These are phyloP conservation scores for Leptinotarsa juncta DNA, from an alignment of 2,888 invertebrate species.

Conservation along the genomic window DNA sequence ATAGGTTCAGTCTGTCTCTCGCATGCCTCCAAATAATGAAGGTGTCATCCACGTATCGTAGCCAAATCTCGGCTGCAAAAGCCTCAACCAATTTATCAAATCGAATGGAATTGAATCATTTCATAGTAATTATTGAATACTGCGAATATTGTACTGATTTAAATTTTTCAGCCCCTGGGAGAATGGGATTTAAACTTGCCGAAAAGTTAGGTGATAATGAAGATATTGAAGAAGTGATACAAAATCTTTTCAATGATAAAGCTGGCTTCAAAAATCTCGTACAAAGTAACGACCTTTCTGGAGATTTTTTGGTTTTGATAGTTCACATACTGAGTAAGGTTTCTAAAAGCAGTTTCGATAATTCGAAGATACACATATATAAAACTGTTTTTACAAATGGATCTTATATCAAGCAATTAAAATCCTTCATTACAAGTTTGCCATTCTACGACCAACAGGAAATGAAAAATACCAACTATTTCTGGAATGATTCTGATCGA, in stretches of 20 bases:
- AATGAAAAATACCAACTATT: not conserved
- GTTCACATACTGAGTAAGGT: conserved; percentile 16
- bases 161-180: not conserved
- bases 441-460: conserved; percentile 9
- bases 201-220: conserved; percentile 12
- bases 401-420: conserved; percentile 4
- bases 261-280: conserved; percentile 10
- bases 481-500: conserved; percentile 15
- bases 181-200: conserved; percentile 13
- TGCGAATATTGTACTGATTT: no score
- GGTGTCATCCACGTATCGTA: no score
- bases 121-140: no score
- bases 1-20: no score
- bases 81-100: no score
- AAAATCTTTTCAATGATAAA: conserved; percentile 5
- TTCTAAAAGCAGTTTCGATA: conserved; percentile 8
- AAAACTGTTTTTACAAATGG: conserved; percentile 1
- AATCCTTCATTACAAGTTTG: not conserved
- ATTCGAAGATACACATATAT: conserved; percentile 14
- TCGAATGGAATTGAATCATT: no score
- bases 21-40: no score
- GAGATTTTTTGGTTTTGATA: conserved; percentile 15
- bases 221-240: conserved; percentile 15
- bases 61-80: no score
- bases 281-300: conserved; percentile 5